Evolutionary conservation across 2,888 invertebrate genomes (phyloP), one percentile per base, ranked within the genome.

Genomic region (Loripinus fragilis): DNA sequence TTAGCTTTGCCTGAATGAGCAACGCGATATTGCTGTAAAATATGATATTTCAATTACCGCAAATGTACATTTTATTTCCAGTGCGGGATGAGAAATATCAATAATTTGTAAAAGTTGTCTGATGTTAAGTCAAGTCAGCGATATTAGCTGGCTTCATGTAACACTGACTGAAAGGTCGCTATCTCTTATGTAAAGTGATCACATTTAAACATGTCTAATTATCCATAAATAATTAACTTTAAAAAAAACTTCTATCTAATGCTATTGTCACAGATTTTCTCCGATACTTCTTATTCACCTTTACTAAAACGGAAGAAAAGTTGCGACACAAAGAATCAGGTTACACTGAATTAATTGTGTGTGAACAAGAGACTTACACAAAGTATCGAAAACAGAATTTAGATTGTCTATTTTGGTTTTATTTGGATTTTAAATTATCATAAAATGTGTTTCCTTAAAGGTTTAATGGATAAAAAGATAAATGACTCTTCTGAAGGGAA

Each of bases 401-500:
- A 52, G 25, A 52, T 52, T 52, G 23, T 25, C 10, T 52, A 52
- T 23, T 52, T 2, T 8, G 25, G 23, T 38, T 48, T 15, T 20
- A 23, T 25, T 52, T 52, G 52, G 52, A 52, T 52, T 25, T 52
- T 52, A 38, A 25, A 5, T 52, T 52, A 48, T n/a, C 52, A 52
- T 52, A 52, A n/a, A 52, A 52, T 52, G 52, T 52, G 52, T 52
- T 52, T 52, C 52, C 52, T 52, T 52, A 25, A 7, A 52, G 5
- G 52, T 52, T 52, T 25, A 52, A 52, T 52, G 52, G 52, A 52
- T 25, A 52, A 52, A 52, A 52, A 52, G 52, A 52, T 52, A 52
- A 52, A 23, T 52, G 52, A 52, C 7, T 52, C 23, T 52, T 8
- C 25, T 25, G 52, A 52, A 25, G 25, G 52, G 25, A 25, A 25